Conservation (phyloP, 1,140 invertebrate species). For the Carposina sasakii region DNA sequence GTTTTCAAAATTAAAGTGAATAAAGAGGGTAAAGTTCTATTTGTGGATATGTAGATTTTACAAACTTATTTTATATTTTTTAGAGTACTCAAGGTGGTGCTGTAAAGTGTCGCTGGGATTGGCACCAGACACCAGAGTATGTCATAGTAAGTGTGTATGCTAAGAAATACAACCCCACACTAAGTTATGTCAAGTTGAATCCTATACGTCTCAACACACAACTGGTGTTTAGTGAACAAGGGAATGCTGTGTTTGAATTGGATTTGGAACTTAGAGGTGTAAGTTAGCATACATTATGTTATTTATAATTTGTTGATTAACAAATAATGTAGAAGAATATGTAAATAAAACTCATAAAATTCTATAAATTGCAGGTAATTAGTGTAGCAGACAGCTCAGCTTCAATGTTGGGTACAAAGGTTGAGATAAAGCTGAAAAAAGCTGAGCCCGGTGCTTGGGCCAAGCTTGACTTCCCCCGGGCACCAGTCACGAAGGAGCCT, state of each 20-base stretch:
- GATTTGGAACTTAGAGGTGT: constrained; percentile 90
- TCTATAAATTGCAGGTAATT: constrained; percentile 81
- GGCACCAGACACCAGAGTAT: constrained; percentile 90
- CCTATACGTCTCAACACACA: constrained; percentile 85
- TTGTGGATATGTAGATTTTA: constrained; percentile 12
- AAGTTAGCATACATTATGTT: too few species aligned
- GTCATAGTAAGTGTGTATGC: constrained; percentile 92
- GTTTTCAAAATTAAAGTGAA: too few species aligned
- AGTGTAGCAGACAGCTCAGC: constrained; percentile 80
- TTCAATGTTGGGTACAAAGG: constrained; percentile 92
- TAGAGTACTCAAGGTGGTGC: constrained; percentile 70
- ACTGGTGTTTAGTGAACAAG: constrained; percentile 86
- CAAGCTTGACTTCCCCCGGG: constrained; percentile 79
- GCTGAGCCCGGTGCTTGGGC: constrained; percentile 87
- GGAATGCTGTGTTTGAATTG: constrained; percentile 81
- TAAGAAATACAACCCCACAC: constrained; percentile 88
- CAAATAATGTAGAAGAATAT: too few species aligned
- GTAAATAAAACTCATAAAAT: too few species aligned
- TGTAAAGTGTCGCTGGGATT: constrained; percentile 91
- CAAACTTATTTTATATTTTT: constrained; percentile 30
- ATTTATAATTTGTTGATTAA: too few species aligned
- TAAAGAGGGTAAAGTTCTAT: too few species aligned
- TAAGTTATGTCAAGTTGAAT: constrained; percentile 86
- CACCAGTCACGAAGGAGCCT: constrained; percentile 42
- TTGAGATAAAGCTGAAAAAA: constrained; percentile 96